phyloP scores from a whole-genome alignment of 2,113 vertebrate genomes.

The Labeo catla region DNA sequence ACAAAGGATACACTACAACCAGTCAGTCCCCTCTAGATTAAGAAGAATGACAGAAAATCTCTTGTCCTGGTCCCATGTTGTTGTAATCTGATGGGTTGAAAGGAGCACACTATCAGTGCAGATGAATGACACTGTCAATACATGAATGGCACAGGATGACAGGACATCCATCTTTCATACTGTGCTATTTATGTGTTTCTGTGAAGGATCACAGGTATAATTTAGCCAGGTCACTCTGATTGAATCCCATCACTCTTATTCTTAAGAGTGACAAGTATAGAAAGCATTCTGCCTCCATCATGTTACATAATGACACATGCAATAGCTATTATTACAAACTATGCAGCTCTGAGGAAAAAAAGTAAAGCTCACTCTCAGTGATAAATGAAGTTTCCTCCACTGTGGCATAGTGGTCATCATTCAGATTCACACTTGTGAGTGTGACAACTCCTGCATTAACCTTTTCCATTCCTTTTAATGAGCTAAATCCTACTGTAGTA shows the following conservation, averaged over 20 bases:
- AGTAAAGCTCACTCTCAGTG: not conserved
- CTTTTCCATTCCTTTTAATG: not conserved
- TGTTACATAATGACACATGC: conserved; percentile 22
- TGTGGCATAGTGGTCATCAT: not conserved
- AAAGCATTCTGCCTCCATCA: conserved; percentile 15
- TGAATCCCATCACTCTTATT: conserved; percentile 16
- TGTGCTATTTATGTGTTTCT: not conserved
- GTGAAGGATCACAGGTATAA: not conserved
- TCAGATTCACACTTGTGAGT: not conserved
- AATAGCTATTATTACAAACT: conserved; percentile 44
- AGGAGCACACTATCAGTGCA: not conserved
- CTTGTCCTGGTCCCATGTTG: not conserved
- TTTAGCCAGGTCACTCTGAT: conserved; percentile 15
- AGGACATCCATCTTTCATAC: not conserved
- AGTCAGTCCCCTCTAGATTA: not conserved
- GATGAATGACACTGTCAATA: not conserved
- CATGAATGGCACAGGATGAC: not conserved
- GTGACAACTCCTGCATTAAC: not conserved
- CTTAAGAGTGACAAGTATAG: not conserved
- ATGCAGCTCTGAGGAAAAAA: conserved; percentile 9
- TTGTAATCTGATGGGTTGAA: not conserved
- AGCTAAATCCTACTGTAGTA: not conserved
- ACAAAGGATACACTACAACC: not conserved
- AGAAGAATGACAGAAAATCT: not conserved
- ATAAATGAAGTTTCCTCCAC: not conserved